phyloP scores from a whole-genome alignment of 2,113 vertebrate genomes.

The Hypomesus transpacificus region DNA sequence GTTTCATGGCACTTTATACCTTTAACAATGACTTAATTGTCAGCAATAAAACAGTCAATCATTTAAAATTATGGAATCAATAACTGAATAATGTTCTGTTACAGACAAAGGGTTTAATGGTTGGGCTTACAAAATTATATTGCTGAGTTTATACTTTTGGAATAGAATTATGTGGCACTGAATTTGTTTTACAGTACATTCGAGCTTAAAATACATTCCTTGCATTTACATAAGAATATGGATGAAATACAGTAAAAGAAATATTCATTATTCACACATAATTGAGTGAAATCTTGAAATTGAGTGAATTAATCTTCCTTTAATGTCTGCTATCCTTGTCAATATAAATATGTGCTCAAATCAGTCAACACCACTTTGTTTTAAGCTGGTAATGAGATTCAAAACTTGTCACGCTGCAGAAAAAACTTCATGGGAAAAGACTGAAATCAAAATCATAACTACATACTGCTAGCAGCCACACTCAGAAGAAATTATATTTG shows the following conservation, averaged over 20 bases:
- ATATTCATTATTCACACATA: not conserved
- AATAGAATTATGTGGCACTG: not conserved
- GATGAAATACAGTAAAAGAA: not conserved
- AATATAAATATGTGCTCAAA: no score
- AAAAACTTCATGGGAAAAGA: no score
- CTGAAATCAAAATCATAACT: no score
- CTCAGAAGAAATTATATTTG: no score
- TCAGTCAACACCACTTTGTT: no score
- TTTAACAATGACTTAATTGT: not conserved
- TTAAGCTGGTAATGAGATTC: no score
- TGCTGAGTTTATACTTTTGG: not conserved
- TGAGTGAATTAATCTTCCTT: not conserved
- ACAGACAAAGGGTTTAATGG: not conserved
- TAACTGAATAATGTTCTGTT: not conserved
- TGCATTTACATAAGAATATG: slow-evolving; percentile 5
- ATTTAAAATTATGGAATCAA: not conserved
- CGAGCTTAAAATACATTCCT: not conserved
- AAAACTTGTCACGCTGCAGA: no score
- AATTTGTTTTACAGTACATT: not conserved
- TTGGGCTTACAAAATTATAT: not conserved
- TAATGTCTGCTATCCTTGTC: no score
- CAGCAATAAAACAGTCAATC: not conserved
- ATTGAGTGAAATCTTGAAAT: not conserved
- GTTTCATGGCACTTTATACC: not conserved
- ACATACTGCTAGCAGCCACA: no score